Base-by-base conservation (phyloP, 2,797 vertebrate genomes). In the Hoplostethus atlanticus region DNA sequence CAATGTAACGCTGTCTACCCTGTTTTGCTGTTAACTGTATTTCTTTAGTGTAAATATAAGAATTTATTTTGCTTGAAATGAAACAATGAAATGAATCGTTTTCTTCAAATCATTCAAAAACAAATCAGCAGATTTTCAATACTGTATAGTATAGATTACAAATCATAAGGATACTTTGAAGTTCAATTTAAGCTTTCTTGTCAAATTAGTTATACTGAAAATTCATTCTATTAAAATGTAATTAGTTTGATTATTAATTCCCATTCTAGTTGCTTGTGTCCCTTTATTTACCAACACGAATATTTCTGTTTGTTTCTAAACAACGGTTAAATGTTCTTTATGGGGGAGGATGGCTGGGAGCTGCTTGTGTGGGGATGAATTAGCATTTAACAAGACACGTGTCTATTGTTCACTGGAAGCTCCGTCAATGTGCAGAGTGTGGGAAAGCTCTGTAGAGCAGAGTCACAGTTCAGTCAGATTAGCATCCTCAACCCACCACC, bases 381-480 rank as follows among this genome's bases (percentile, higher is more conserved):
- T 92, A 87, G 80, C 92, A 92, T 94, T 89, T 90, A 92, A 93
- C 85, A 85, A 92, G 93, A 89, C 92, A 91, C 92, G 93, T 84
- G 87, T 85, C 90, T 79, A 86, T 92, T 94, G 92, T 92, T 74
- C 53, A 52, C 69, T 21, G 31, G 69, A 59, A 61, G 65, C 76
- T 70, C 74, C 87, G n/a, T n/a, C n/a, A n/a, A 80, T 84, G 80
- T 74, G 28, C 67, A 21, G 86, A 93, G 93, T 92, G 93, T 94
- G 93, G 92, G 94, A 94, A 94, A 87, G 87, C 87, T 51, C 79
- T 11, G 73, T 84, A 83, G 89, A 83, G 87, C 82, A 56, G 53
- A 91, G 89, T 93, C 90, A 77, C 90, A 92, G 88, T 91, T 90
- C 77, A 85, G 79, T 50, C 69, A 68, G 85, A 91, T 92, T 89